Percentiles rank a stretch among this genome's conserved stretches.
phyloP scores from a whole-genome alignment of 37 sponge, comb jelly and placozoan species.

The Axinella damicornis region DNA sequence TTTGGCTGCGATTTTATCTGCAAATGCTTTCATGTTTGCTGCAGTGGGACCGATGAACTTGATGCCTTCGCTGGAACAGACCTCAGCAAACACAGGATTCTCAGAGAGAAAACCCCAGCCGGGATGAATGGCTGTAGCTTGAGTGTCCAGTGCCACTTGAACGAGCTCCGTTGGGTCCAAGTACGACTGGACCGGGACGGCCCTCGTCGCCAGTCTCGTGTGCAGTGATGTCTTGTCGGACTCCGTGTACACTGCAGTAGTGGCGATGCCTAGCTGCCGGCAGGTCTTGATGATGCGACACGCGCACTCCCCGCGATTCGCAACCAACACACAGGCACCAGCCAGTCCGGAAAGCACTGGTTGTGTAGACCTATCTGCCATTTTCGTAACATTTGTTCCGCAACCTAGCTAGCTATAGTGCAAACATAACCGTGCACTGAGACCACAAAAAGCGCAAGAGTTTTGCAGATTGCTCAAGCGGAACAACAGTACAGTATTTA shows the following conservation, averaged over 20 bases:
- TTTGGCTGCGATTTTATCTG: neutral
- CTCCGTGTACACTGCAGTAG: constrained; percentile 1
- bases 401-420: no score
- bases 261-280: neutral
- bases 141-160: neutral
- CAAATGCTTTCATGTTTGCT: neutral
- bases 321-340: neutral
- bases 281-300: neutral
- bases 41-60: constrained; percentile 9
- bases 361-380: no score
- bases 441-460: no score
- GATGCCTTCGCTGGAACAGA: neutral
- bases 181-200: neutral
- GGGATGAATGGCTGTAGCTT: neutral
- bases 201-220: neutral
- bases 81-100: neutral
- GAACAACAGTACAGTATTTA: no score
- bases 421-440: no score
- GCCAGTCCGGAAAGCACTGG: no score
- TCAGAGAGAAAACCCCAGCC: constrained; percentile 1
- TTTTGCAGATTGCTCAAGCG: no score
- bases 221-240: neutral
- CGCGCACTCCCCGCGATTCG: neutral
- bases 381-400: no score
- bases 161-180: neutral